Evolutionary conservation across 2,888 invertebrate genomes (phyloP).

Genomic region (Petrophora chlorosata): DNA sequence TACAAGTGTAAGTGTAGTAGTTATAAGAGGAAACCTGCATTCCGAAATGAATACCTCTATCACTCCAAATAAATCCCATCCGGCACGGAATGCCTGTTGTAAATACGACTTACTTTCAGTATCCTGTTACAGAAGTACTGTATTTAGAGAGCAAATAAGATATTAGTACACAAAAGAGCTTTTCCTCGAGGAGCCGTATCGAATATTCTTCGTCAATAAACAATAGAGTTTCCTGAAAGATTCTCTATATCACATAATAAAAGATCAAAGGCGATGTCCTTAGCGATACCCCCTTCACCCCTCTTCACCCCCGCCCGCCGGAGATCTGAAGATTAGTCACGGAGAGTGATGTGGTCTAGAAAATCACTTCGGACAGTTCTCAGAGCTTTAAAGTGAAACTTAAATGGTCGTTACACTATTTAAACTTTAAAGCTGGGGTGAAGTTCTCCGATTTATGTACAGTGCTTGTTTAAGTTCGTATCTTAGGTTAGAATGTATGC

Average conservation of each 20-base stretch:
- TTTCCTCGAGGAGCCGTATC: constrained; percentile 1
- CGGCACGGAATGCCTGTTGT: too few species aligned
- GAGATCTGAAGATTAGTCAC: constrained; percentile 46
- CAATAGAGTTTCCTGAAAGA: constrained; percentile 8
- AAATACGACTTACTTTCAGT: too few species aligned
- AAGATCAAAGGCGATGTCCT: constrained; percentile 31
- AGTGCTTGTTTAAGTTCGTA: neutral
- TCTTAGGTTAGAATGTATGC: too few species aligned
- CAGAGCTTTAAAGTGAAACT: constrained; percentile 10
- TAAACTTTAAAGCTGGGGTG: constrained; percentile 4
- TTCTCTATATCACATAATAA: constrained; percentile 18
- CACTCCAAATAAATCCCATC: too few species aligned
- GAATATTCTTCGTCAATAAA: constrained; percentile 10
- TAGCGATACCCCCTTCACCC: neutral
- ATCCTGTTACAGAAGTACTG: neutral
- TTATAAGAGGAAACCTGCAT: too few species aligned
- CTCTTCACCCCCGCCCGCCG: neutral
- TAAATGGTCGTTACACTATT: constrained; percentile 10
- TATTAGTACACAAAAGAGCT: neutral
- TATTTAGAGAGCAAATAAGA: constrained; percentile 6
- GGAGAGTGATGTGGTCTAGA: constrained; percentile 27
- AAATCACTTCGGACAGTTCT: constrained; percentile 19
- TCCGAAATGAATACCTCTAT: too few species aligned
- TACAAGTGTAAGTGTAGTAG: too few species aligned
- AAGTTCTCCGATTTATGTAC: too few species aligned